Evolutionary conservation across 2,888 invertebrate genomes (phyloP), one percentile per base, ranked within the genome.

Genomic region (Cepaea hortensis): DNA sequence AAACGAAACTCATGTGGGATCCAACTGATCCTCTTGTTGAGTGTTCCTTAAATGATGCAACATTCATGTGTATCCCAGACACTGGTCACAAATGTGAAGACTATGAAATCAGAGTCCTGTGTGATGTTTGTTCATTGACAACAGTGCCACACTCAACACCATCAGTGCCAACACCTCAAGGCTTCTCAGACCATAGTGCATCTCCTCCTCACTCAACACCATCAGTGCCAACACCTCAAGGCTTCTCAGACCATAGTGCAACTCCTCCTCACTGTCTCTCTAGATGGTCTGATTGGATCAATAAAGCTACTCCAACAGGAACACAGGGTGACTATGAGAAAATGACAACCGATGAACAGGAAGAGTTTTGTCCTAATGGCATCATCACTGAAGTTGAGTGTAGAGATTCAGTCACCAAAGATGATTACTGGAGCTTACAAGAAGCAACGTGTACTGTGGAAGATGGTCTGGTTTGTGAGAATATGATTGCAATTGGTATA

Each of bases 391-490:
- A 88, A 18, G 90, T 93, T n/a, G 91, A 93, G 85, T 93, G 93
- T 84, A 87, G 88, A 75, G 91, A 91, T 48, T 88, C 89, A 3
- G 89, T 90, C 79, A 91, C 90, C 13, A 91, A 90, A 5, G 90
- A 91, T 13, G 90, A 90, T 50, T 89, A 87, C 73, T 90, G 90
- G 15, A 90, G 91, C n/a, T 79, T 90, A 79, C 87, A 90, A 35
- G 89, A 90, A 18, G 88, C 89, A 85, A 89, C 89, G 65, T 94
- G 94, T 87, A 90, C 92, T 81, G 93, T 97, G 86, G 96, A 97
- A 90, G 95, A 95, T 13, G 98, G 98, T 0, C 95, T 98, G 0
- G 94, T 96, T 4, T 98, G 98, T 93, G 90, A 91, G 35, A 92
- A 91, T 83, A 82, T 85, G 81, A 90, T 91, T 48, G 82, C 91